Evolutionary conservation across 2,888 invertebrate genomes (phyloP), one percentile per base, ranked within the genome.

Genomic region (Thereva unica): DNA sequence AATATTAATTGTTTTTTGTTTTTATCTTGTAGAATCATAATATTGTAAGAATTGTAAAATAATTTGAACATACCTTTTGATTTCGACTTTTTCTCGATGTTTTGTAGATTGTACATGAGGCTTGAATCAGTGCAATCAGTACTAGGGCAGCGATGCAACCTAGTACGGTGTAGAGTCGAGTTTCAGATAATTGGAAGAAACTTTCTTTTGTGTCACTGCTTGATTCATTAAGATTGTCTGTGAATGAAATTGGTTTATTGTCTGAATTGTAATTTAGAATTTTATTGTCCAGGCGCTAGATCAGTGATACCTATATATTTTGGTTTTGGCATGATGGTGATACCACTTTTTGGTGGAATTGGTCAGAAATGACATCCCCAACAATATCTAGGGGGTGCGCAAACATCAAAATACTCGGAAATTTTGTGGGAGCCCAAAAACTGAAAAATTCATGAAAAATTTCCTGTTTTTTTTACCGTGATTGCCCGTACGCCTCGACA

Each of bases 101-200:
- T 74, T 87, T 85, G 79, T 90, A 89, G 54, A 95, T 86, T 2
- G 93, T 94, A 77, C 93, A 93, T 59, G 84, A 87, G 0, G 93
- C 94, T 82, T 95, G 95, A 54, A 95, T 82, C 8, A 94, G 74
- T 1, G 92, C 92, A 47, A 95, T 85, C 23, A 93, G 82, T 41
- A 94, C 83, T 50, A 95, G 80, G 0, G 93, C 93, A 0, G 86
- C 88, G 66, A 94, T 88, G 73, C 93, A 91, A 5, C 90, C 94
- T 68, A 92, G 83, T 49, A 94, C 92, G 69, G 92, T 89, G 83
- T 92, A 93, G 68, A 93, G 82, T 75, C 92, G 91, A 10, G 88
- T 87, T 74, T 87, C 87, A 0, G 90, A 87, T 53, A 89, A 77
- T 55, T 85, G 85, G 81, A 85, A 90, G 83, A 84, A 90, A 45